Base-by-base conservation (phyloP, 2,797 vertebrate genomes). In the Hybognathus amarus region DNA sequence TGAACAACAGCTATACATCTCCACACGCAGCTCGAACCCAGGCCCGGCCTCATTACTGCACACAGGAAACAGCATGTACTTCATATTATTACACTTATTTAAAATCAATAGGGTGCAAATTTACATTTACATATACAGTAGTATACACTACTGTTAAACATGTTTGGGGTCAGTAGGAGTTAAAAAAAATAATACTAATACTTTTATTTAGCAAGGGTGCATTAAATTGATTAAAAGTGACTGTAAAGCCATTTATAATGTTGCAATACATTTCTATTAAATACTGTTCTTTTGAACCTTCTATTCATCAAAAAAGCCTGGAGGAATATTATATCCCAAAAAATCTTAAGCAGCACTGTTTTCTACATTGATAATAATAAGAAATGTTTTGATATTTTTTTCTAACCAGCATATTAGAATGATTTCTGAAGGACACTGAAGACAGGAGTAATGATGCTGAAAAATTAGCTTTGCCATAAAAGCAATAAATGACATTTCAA, bases 1-100 rank as follows among this genome's bases (percentile, higher is more conserved):
- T 5, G 96, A 93, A 78, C 95, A 96, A 87, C 97, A 98, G 79
- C 97, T 97, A 85, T 97, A 99, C 45, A 98, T 91, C 92, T 98
- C 97, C 38, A 98, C 91, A 1, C 95, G 94, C 89, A 99, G 92
- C 90, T 96, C 95, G 5, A 98, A 98, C 47, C 95, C 95, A 0
- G 97, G 96, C 40, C 94, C 90, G 0, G 95, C 97, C 64, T 97
- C 96, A 0, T 89, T 92, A 89, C 97, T 98, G 88, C 54, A 71
- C 22, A 70, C 15, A 61, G 59, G 30, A 63, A 50, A 82, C 38
- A 83, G 5, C 13, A 47, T 56, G 54, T n/a, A 40, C 22, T 5
- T 40, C 8, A n/a, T 38, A 40, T 52, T 73, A 59, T 8, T 59
- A 63, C 12, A 67, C 30, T 36, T 22, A 50, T 79, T n/a, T 36